Base-by-base conservation (phyloP, 2,797 vertebrate species). In the Parotocinclus haroldoi region DNA sequence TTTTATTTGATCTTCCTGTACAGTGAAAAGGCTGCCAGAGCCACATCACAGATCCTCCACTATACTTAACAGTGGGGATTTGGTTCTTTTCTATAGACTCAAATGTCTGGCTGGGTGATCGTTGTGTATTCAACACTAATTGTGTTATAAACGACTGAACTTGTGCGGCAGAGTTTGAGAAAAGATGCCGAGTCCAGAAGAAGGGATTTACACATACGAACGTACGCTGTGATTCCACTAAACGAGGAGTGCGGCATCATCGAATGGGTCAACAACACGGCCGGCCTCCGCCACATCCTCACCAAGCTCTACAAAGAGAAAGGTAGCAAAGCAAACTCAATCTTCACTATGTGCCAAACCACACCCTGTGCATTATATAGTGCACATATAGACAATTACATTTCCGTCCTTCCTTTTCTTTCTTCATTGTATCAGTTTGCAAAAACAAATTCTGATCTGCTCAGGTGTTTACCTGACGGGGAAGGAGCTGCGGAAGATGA, bases 221-320 rank as follows among this genome's bases (percentile, higher is more conserved):
- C 96, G 10, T 99, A 99, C 0, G 95, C 95, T 1, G 96, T 99
- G 79, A 98, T 99, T 78, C 96, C 96, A 13, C 85, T 99, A 76
- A 98, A 99, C 45, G 95, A 99, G 75, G 96, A 99, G 74, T 98
- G 97, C 55, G 97, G 97, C 57, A 95, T 99, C 78, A 94, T 99
- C 49, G 97, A 99, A 77, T 99, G 97, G 97, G 95, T 99, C 75
- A 98, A 93, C 87, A 94, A 98, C 84, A 99, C 97, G 0, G 91
- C 93, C 9, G 95, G 96, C 10, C 88, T 99, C 42, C 89, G 96
- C 76, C 91, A 95, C 81, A 98, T 99, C 80, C 91, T 99, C 69
- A 96, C 92, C 79, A 96, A 97, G 79, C 87, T 99, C 50, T 98
- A 98, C 74, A 99, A 96, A 79, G 97, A 99, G 79, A 95, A 92